phyloP scores from a whole-genome alignment of 35 echinoderm and acorn worm species.

The Ophioderma brevispina region DNA sequence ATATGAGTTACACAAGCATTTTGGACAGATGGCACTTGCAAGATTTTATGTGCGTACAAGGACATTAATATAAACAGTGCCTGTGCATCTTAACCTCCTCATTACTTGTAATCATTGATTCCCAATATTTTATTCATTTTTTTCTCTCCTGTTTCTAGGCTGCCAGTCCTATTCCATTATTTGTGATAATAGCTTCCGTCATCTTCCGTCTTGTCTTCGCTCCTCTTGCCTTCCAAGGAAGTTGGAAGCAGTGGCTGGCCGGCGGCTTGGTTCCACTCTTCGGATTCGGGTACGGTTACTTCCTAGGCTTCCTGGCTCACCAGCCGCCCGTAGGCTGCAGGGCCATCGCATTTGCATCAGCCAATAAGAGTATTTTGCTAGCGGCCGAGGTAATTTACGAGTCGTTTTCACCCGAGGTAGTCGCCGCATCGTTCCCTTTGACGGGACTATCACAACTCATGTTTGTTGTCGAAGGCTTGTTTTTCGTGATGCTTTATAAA shows the following conservation, averaged over 20 bases:
- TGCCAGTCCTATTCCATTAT: background rate
- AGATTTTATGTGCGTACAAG: no score
- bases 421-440: background rate
- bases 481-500: background rate
- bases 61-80: no score
- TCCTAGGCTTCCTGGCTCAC: background rate
- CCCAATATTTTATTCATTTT: no score
- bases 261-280: background rate
- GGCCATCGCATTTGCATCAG: background rate
- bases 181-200: background rate
- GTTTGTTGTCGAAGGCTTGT: background rate
- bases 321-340: background rate
- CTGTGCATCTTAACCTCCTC: no score
- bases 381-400: background rate
- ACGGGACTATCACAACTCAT: background rate
- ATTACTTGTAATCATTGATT: no score
- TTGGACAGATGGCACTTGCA: no score
- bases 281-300: background rate
- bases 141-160: background rate
- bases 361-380: conserved; percentile 1
- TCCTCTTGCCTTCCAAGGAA: background rate
- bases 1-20: no score
- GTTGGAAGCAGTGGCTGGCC: background rate
- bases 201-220: background rate
- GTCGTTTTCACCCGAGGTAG: background rate